Evolutionary conservation across 2,113 vertebrate species (phyloP).

Genomic region (Oreocharis arfaki): DNA sequence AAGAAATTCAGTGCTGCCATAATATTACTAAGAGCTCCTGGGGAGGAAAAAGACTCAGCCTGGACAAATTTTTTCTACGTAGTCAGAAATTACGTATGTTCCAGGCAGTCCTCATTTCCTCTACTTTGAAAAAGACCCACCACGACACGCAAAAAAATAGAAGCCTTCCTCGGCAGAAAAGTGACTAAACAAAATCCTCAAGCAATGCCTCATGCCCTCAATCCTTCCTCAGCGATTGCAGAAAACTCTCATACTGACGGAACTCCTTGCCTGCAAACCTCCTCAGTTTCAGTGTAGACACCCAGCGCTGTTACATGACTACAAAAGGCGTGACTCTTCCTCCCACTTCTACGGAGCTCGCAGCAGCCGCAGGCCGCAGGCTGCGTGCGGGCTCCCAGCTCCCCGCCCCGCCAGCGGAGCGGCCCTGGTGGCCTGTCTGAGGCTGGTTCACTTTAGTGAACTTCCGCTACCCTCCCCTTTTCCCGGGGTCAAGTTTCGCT

Average conservation of each 20-base stretch:
- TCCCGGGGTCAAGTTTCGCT: not conserved
- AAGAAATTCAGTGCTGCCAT: not conserved
- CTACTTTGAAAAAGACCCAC: not conserved
- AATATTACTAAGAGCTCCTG: not conserved
- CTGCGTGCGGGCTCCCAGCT: not conserved
- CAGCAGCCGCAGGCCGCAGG: not conserved
- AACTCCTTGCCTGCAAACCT: not conserved
- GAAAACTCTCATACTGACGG: not conserved
- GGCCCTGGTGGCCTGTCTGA: fast-evolving
- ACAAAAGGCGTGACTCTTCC: not conserved
- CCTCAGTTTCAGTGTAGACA: not conserved
- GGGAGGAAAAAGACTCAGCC: not conserved
- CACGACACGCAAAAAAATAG: fast-evolving
- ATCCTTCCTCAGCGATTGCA: fast-evolving
- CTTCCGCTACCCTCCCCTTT: not conserved
- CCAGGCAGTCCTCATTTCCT: not conserved
- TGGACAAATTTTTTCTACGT: not conserved
- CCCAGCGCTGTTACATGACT: fast-evolving
- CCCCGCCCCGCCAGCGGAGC: not conserved
- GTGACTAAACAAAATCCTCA: not conserved
- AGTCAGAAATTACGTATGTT: not conserved
- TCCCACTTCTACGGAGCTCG: fast-evolving
- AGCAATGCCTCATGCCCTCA: not conserved
- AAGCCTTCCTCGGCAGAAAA: not conserved
- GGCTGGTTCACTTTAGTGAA: fast-evolving